Percentiles rank a stretch among this genome's conserved stretches.
These are phyloP conservation scores for Cephus runcator DNA, from an alignment of 2,888 invertebrate species.

Conservation along the genomic window DNA sequence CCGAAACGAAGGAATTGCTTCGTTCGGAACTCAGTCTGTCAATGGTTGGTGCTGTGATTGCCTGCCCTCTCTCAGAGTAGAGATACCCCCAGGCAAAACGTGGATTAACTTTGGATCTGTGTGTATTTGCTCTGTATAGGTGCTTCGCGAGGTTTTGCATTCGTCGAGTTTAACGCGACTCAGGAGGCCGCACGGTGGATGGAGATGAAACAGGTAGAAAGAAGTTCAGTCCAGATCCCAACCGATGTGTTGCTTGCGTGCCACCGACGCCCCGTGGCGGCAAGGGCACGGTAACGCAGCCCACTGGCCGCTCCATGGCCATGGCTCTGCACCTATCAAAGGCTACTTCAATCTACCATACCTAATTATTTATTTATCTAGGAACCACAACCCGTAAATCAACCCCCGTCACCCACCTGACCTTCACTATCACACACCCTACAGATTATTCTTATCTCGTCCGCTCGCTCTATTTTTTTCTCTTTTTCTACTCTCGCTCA, in stretches of 20 bases:
- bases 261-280: conserved; percentile 64
- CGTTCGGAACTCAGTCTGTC: conserved; percentile 59
- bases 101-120: conserved; percentile 66
- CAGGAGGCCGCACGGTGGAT: conserved; percentile 91
- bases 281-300: conserved; percentile 62
- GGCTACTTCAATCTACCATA: conserved; percentile 63
- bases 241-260: conserved; percentile 62
- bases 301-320: conserved; percentile 59
- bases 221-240: conserved; percentile 61
- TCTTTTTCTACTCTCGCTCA: neutral
- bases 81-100: conserved; percentile 63
- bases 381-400: conserved; percentile 16
- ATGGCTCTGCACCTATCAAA: conserved; percentile 62
- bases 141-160: conserved; percentile 83
- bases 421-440: conserved; percentile 18
- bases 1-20: conserved; percentile 50
- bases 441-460: conserved; percentile 15
- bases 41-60: conserved; percentile 66
- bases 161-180: conserved; percentile 92
- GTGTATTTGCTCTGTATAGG: conserved; percentile 84
- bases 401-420: conserved; percentile 12
- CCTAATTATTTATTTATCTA: conserved; percentile 29
- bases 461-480: neutral
- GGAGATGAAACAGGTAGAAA: conserved; percentile 87
- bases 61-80: conserved; percentile 65